Evolutionary conservation across 2,113 vertebrate species (phyloP), one percentile per base, ranked within the genome.

Genomic region (Emydocephalus ijimae): DNA sequence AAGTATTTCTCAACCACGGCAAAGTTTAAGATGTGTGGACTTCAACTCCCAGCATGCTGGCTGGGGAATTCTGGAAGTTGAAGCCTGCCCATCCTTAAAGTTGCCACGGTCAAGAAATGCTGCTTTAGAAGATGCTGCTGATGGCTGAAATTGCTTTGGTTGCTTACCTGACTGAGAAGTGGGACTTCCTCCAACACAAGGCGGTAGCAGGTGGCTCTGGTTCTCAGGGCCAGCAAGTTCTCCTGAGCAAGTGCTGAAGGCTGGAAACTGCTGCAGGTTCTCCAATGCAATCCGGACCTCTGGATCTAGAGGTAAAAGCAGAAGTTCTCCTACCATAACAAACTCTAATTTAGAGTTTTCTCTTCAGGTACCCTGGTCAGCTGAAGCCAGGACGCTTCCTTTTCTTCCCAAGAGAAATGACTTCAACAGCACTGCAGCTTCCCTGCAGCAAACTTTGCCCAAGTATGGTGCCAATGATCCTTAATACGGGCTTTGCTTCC

Each of bases 221-320:
- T 93, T 97, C 97, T 98, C 96, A 92, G 95, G 89, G 97, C 97
- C 91, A 98, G 97, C 64, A 96, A 94, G 96, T 95, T 97, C 97
- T 64, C 96, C 95, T 0, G 95, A 91, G 96, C 93, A 97, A 96
- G 98, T 98, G 3, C 98, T 98, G 93, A 99, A 99, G 69, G 99
- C 99, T 96, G 99, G 99, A 95, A 99, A 99, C 96, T 99, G 98
- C 96, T 99, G 98, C 91, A 99, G 98, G 97, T 99, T 99, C 97
- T 99, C 99, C n/a, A 99, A 96, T 56, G 99, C 98, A 95, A 99
- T 99, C 93, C 98, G 98, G 93, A 99, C 98, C 97, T 99, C 99
- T 9, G 99, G 99, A 96, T 99, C 99, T 99, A 96, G 89, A 94
- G 55, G 93, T 26, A 93, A 95, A 93, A 93, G 64, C 10, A 90